Conservation (phyloP, 2,113 vertebrate genomes). For the Clarias batrachus region DNA sequence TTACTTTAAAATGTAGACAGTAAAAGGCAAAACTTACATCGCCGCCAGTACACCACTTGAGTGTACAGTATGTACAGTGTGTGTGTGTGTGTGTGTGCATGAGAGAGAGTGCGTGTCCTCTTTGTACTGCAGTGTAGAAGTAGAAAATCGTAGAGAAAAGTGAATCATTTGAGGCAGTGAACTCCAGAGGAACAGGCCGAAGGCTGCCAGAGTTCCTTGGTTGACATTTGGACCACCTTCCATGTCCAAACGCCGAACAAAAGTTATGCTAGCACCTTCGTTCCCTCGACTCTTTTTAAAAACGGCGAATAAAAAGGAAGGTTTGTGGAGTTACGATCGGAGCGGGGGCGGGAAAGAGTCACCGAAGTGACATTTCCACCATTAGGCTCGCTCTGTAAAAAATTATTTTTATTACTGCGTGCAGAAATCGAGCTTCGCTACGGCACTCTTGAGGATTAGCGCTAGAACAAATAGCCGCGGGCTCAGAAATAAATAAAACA, state of each 20-base stretch:
- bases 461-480: constrained; percentile 70
- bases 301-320: constrained; percentile 63
- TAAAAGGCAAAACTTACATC: background rate
- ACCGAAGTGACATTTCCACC: constrained; percentile 72
- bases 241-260: constrained; percentile 44
- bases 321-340: constrained; percentile 70
- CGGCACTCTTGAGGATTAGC: constrained; percentile 74
- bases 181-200: constrained; percentile 46
- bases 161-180: background rate
- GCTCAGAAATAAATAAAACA: constrained; percentile 73
- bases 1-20: background rate
- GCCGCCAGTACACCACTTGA: too few species aligned
- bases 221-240: constrained; percentile 58
- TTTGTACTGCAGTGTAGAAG: background rate
- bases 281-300: constrained; percentile 45
- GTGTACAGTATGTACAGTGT: background rate
- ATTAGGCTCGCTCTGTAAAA: constrained; percentile 74
- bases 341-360: constrained; percentile 61
- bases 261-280: constrained; percentile 39
- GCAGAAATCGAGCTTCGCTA: constrained; percentile 75
- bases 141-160: background rate
- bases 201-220: constrained; percentile 2
- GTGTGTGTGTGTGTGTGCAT: constrained; percentile 13
- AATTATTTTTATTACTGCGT: constrained; percentile 81
- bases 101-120: background rate